Evolutionary conservation across 2,113 vertebrate genomes (phyloP).

Genomic region (Pristiophorus japonicus): DNA sequence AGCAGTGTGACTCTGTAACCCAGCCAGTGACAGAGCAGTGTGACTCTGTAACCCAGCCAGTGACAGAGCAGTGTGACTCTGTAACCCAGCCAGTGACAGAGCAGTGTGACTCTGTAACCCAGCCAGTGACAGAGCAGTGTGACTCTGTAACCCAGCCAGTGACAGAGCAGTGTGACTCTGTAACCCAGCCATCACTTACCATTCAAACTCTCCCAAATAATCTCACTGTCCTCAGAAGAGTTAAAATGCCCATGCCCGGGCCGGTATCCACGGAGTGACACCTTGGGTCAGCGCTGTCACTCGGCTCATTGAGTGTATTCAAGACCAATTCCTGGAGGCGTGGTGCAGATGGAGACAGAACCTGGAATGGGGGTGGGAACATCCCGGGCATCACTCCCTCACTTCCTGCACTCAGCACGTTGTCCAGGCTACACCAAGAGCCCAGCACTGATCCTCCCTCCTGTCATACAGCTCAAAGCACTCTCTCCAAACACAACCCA

Average conservation of each 20-base stretch:
- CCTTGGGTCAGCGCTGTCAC: neutral
- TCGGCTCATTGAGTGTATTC: neutral
- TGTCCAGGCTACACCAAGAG: neutral
- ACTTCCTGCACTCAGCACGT: neutral
- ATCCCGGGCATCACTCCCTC: neutral
- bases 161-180: no score
- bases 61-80: no score
- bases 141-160: no score
- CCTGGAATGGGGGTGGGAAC: no score
- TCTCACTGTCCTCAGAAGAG: neutral
- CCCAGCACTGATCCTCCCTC: neutral
- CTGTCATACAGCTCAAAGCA: neutral
- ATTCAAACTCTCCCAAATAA: neutral
- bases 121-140: no score
- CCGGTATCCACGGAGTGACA: neutral
- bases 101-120: no score
- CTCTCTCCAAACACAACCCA: neutral
- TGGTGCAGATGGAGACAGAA: neutral
- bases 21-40: no score
- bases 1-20: no score
- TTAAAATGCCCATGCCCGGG: neutral
- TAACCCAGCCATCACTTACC: no score
- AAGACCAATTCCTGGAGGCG: neutral
- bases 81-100: no score
- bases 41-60: no score